phyloP scores from a whole-genome alignment of 2,113 vertebrate species.

The Falco punctatus region DNA sequence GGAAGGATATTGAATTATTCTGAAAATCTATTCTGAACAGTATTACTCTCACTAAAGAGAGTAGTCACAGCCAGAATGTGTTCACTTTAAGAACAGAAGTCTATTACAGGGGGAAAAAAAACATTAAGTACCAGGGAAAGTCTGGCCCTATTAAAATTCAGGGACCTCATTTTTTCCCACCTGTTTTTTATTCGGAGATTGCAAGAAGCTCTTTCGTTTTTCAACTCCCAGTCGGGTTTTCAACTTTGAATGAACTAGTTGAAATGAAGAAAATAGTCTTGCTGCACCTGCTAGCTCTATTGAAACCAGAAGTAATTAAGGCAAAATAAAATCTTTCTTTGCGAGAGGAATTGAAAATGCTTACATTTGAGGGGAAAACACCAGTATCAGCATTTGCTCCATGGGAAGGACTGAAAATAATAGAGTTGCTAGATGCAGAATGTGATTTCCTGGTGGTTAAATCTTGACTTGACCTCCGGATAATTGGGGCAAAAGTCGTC shows the following conservation, averaged over 20 bases:
- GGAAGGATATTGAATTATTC: neutral
- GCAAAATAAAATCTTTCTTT: neutral
- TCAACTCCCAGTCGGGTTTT: neutral
- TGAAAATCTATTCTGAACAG: neutral
- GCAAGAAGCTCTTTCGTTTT: neutral
- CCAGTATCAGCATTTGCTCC: neutral
- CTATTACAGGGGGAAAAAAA: neutral
- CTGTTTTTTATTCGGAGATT: conserved; percentile 4
- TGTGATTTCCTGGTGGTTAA: neutral
- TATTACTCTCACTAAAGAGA: neutral
- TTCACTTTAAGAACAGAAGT: neutral
- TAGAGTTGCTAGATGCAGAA: neutral
- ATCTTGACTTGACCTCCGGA: neutral
- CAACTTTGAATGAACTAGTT: conserved; percentile 2
- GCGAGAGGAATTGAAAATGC: neutral
- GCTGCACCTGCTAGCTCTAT: neutral
- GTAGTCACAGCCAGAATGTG: neutral
- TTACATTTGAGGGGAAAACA: neutral
- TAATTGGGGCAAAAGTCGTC: neutral
- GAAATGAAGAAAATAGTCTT: conserved; percentile 1
- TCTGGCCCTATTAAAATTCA: neutral
- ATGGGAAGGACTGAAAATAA: neutral
- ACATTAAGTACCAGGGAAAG: neutral
- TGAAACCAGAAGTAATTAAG: conserved; percentile 37
- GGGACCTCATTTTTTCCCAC: conserved; percentile 25